These are phyloP conservation scores for Pyrocoelia pectoralis DNA, from an alignment of 2,888 invertebrate genomes.

Conservation along the genomic window DNA sequence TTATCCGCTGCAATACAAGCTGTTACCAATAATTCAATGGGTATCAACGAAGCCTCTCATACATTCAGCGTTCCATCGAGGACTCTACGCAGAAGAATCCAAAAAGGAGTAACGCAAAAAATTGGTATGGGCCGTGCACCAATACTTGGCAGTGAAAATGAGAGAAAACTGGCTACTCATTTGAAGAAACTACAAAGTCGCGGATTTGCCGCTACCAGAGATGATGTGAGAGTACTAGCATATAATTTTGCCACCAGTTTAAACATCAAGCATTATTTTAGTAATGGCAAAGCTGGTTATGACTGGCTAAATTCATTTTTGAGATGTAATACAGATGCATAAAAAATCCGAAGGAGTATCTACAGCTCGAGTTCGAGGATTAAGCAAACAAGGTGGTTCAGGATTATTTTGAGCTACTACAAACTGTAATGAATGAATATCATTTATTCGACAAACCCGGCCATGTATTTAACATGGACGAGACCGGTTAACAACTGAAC, in stretches of 20 bases:
- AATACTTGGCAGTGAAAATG: background rate
- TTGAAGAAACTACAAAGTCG: background rate
- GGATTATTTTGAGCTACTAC: conserved; percentile 44
- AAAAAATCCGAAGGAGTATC: conserved; percentile 49
- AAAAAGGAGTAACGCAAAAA: conserved; percentile 1
- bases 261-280: background rate
- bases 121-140: background rate
- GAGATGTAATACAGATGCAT: conserved; percentile 38
- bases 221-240: background rate
- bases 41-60: conserved; percentile 14
- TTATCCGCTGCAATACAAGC: background rate
- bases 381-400: conserved; percentile 42
- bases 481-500: conserved; percentile 48
- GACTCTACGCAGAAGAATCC: conserved; percentile 5
- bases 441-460: background rate
- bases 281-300: conserved; percentile 40
- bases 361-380: conserved; percentile 42
- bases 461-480: conserved; percentile 48
- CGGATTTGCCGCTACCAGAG: conserved; percentile 6
- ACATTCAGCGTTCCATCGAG: conserved; percentile 20
- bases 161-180: background rate
- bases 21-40: background rate
- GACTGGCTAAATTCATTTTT: conserved; percentile 45
- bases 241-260: conserved; percentile 9
- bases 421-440: conserved; percentile 39